phyloP scores from a whole-genome alignment of 2,797 vertebrate species.

The Distichodus sexfasciatus region DNA sequence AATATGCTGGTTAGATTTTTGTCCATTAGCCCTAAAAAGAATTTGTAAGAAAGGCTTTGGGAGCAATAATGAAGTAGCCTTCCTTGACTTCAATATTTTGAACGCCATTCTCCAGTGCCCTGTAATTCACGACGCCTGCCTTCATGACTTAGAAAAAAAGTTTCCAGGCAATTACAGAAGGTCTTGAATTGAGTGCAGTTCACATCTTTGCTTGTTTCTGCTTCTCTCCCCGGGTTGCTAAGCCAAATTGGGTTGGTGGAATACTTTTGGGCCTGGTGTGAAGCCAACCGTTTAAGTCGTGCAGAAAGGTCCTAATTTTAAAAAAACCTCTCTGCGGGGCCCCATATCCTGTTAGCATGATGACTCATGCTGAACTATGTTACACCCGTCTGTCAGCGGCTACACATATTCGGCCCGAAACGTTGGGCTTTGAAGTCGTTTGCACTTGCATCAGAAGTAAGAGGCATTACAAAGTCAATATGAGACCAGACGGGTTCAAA shows the following conservation, averaged over 20 bases:
- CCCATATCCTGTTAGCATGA: neutral
- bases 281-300: conserved; percentile 2
- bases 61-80: neutral
- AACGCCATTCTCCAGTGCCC: neutral
- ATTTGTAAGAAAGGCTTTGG: neutral
- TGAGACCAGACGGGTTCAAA: neutral
- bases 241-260: neutral
- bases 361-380: neutral
- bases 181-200: neutral
- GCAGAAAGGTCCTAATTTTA: neutral
- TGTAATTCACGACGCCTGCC: neutral
- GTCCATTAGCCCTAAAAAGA: neutral
- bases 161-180: neutral
- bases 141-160: neutral
- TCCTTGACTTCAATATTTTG: neutral
- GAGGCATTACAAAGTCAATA: neutral
- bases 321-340: neutral
- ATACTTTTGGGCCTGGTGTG: neutral
- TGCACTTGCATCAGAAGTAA: neutral
- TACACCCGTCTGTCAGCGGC: neutral
- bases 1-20: neutral
- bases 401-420: neutral
- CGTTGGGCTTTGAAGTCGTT: neutral
- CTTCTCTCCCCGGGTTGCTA: neutral
- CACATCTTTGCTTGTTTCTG: neutral